Base-by-base conservation (phyloP, 2,888 invertebrate species). In the Tetropium fuscum region DNA sequence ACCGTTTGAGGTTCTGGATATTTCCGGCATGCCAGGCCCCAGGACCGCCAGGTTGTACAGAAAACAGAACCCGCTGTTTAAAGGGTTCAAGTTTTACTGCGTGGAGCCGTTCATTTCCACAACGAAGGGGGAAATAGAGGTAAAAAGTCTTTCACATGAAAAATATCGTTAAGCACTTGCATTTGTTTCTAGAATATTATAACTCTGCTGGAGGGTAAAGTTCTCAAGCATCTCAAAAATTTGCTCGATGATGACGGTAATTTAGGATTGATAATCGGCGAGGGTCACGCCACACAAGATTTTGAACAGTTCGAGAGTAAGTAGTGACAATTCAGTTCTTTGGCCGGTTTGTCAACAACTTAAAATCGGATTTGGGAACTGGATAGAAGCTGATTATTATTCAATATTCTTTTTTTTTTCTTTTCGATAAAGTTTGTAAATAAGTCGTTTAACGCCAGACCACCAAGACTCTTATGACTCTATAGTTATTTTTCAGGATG, bases 1-100 rank as follows among this genome's bases (percentile, higher is more conserved):
- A 60, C 76, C 78, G 0, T 87, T 78, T 71, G 87, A 87, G 76
- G 87, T 80, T 0, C 64, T 86, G 19, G 87, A 87, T 67, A 79
- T 77, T 32, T 81, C 83, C 0, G 87, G 87, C 1, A 78, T 81
- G 53, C 81, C 84, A 1, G 87, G 87, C 0, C 87, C 87, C 10
- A 78, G 74, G 64, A 80, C 81, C 0, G 83, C 87, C 0, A 82
- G 87, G 3, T 53, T 80, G 51, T 80, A 27, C 69, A 82, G 43
- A 71, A 68, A 25, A 64, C 68, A 22, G 79, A 83, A 72, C 22
- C 78, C 77, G 0, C 66, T 87, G 36, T 84, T 87, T 59, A 69
- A 80, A 53, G 85, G 83, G 5, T 84, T 84, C 66, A 83, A 80
- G 10, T 86, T 87, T 70, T 84, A 79, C 76, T 84, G 84, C 58